A percentile compares a stretch with the other conserved stretches of the same genome.
Conservation (phyloP, 2,797 vertebrate genomes). For the Pipistrellus kuhlii region DNA sequence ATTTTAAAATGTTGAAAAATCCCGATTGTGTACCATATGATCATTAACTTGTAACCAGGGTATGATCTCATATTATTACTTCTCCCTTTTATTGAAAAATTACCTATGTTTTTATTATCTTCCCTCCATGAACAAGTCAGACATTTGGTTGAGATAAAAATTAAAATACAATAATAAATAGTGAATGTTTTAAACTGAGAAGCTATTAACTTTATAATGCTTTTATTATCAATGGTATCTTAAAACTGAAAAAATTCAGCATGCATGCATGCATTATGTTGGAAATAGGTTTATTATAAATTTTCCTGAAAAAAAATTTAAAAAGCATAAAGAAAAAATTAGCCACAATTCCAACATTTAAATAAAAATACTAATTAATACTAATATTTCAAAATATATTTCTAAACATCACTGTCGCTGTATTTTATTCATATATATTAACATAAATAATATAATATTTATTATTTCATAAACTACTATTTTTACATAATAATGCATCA, state of each 20-base stretch:
- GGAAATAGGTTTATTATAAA: neutral
- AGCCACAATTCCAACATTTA: neutral
- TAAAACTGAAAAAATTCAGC: slow-evolving; percentile 7
- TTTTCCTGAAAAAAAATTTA: neutral
- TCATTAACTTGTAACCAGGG: neutral
- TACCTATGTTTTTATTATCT: neutral
- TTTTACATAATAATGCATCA: neutral
- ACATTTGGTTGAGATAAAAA: slow-evolving; percentile 11
- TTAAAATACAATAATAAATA: neutral
- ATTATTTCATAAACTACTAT: neutral
- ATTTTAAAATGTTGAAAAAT: slow-evolving; percentile 9
- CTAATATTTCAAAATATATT: neutral
- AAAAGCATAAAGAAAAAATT: neutral
- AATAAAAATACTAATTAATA: slow-evolving; percentile 1
- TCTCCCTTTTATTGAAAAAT: neutral
- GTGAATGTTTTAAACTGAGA: neutral
- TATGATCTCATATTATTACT: slow-evolving; percentile 55
- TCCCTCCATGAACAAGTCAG: neutral
- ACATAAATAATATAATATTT: neutral
- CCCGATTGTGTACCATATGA: slow-evolving; percentile 20
- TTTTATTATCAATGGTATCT: slow-evolving; percentile 4
- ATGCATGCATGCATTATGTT: neutral
- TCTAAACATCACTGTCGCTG: neutral
- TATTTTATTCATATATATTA: neutral
- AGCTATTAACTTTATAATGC: neutral